Evolutionary conservation across 2,888 invertebrate species (phyloP).

Genomic region (Acanthococcus lagerstroemiae): DNA sequence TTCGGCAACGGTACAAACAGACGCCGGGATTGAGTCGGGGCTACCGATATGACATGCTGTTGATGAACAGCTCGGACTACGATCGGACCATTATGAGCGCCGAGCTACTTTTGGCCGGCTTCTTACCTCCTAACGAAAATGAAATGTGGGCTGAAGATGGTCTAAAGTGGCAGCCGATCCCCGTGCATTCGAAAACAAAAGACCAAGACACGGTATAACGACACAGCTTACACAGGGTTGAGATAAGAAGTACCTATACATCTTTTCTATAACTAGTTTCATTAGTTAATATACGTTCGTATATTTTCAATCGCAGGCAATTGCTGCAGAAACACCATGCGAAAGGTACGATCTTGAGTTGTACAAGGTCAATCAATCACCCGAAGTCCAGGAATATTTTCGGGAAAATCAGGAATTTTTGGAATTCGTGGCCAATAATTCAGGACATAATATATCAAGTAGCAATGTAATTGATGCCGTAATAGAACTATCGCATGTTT

Average conservation of each 20-base stretch:
- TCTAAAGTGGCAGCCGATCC: slow-evolving; percentile 48
- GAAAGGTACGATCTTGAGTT: slow-evolving; percentile 6
- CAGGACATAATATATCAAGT: background rate
- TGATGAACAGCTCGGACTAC: slow-evolving; percentile 68
- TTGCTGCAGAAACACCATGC: background rate
- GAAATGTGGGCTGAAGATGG: slow-evolving; percentile 40
- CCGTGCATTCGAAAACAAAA: slow-evolving; percentile 43
- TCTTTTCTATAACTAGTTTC: too few relatives aligned
- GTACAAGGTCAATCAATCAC: background rate
- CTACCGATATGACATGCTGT: slow-evolving; percentile 51
- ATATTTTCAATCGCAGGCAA: background rate
- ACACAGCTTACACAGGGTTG: background rate
- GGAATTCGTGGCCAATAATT: background rate
- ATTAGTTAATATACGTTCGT: too few relatives aligned
- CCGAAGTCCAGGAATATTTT: slow-evolving; percentile 1
- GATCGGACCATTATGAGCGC: slow-evolving; percentile 87
- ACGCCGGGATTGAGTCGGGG: slow-evolving; percentile 41
- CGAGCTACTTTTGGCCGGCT: slow-evolving; percentile 59
- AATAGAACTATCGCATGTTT: background rate
- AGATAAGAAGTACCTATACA: too few relatives aligned
- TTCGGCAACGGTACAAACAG: slow-evolving; percentile 41
- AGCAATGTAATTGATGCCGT: background rate
- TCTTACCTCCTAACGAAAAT: slow-evolving; percentile 41
- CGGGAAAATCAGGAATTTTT: background rate
- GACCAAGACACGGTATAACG: slow-evolving; percentile 45